Conservation (phyloP, 2,113 vertebrate genomes). For the Accipiter virgatus region DNA sequence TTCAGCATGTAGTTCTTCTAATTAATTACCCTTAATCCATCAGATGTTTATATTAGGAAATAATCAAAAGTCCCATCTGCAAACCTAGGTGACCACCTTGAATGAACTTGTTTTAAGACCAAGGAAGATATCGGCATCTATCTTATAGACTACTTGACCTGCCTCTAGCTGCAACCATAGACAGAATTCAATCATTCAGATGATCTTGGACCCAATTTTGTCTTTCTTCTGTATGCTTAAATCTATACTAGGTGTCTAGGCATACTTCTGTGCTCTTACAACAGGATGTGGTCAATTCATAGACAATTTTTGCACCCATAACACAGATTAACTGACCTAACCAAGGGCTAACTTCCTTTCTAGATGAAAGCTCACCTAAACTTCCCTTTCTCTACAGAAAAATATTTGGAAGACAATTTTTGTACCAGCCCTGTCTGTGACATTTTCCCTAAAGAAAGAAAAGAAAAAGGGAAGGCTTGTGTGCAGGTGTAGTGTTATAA, state of each 20-base stretch:
- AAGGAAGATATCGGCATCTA: not conserved
- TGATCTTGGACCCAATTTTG: not conserved
- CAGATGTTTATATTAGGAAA: not conserved
- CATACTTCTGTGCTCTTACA: not conserved
- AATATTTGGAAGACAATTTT: not conserved
- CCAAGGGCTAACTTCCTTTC: not conserved
- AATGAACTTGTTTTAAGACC: not conserved
- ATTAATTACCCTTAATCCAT: not conserved
- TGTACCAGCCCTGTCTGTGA: not conserved
- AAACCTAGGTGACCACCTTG: not conserved
- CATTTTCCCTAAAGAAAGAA: not conserved
- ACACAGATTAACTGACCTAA: not conserved
- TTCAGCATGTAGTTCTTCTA: not conserved
- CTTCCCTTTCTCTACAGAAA: not conserved
- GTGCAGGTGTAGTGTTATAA: not conserved
- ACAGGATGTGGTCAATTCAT: not conserved
- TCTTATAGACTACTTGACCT: not conserved
- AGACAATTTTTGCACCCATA: not conserved
- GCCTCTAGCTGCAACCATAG: not conserved
- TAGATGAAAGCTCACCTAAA: not conserved
- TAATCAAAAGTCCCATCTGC: not conserved
- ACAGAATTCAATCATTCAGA: not conserved
- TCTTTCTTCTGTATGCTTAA: not conserved
- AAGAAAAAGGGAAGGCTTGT: accelerated
- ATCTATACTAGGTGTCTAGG: not conserved